Base-by-base conservation (phyloP, 2,113 vertebrate genomes). In the Sialia sialis region DNA sequence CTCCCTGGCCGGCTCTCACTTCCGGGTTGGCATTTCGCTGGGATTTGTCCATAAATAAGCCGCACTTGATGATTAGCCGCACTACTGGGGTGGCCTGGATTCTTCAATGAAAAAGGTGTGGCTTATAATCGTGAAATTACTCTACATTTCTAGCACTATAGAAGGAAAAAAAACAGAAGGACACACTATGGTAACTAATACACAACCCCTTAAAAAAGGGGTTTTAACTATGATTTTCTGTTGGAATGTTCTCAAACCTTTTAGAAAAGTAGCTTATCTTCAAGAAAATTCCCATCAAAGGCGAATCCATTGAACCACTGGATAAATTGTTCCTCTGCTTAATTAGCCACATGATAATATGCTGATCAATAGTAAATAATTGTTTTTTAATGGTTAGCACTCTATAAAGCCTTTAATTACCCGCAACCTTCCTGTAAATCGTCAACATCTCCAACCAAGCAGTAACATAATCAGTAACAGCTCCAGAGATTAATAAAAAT, bases 361-460 rank as follows among this genome's bases (percentile, higher is more conserved):
- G 20, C 38, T 92, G 79, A 94, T 92, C 54, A 91, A 87, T 89
- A 38, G 44, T 54, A 92, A 94, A 92, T 87, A 89, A 96, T 73
- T 62, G 26, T 0, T 54, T 94, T 93, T 87, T 94, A 94, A 93
- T 64, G 55, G n/a, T 6, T 76, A 69, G 32, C 27, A 64, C 48
- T 92, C 64, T 54, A 23, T 78, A 49, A 38, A 94, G 69, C 22
- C 18, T 89, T 84, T 84, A 89, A 81, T 89, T 89, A 92, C 39
- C 69, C 54, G 68, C 36, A 87, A 44, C 41, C 41, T 84, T 87
- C 64, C 64, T 56, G 52, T 64, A 94, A 87, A 63, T 78, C 25
- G 73, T 44, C 58, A 75, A 32, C 43, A 64, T 46, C 78, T 85
- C 52, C 60, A 93, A 72, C 29, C 30, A 78, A 89, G 66, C 76